Evolutionary conservation across 2,113 vertebrate species (phyloP).

Genomic region (Grantiella picta): DNA sequence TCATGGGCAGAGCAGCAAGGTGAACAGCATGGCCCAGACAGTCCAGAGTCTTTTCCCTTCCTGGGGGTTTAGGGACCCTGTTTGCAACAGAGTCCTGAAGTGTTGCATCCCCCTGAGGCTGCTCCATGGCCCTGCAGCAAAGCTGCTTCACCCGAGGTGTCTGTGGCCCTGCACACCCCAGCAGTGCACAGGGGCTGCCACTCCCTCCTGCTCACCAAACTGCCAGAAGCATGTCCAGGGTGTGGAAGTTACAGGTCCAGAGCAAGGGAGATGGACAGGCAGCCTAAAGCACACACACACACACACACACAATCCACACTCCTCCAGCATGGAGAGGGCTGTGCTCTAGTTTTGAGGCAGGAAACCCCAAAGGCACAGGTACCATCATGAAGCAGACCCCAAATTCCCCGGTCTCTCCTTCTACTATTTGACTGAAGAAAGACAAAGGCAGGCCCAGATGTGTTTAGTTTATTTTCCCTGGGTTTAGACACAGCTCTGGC

Average conservation of each 20-base stretch:
- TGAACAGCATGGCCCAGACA: accelerated
- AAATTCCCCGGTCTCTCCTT: accelerated
- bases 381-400: neutral
- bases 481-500: slow-evolving; percentile 28
- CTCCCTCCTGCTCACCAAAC: neutral
- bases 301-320: accelerated
- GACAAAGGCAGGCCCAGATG: neutral
- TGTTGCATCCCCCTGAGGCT: neutral
- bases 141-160: neutral
- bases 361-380: neutral
- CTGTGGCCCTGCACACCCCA: neutral
- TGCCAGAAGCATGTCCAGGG: neutral
- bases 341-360: too few species aligned
- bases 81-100: neutral
- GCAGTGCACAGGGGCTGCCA: neutral
- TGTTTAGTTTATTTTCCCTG: slow-evolving; percentile 46
- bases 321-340: accelerated
- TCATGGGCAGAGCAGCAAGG: accelerated
- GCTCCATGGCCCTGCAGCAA: neutral
- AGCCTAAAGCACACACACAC: neutral
- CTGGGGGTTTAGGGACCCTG: neutral
- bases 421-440: neutral
- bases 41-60: neutral
- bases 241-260: neutral
- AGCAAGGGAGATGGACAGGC: neutral